These are phyloP conservation scores for Hydrotaea diabolus DNA, from an alignment of 2,888 invertebrate genomes.

Conservation along the genomic window DNA sequence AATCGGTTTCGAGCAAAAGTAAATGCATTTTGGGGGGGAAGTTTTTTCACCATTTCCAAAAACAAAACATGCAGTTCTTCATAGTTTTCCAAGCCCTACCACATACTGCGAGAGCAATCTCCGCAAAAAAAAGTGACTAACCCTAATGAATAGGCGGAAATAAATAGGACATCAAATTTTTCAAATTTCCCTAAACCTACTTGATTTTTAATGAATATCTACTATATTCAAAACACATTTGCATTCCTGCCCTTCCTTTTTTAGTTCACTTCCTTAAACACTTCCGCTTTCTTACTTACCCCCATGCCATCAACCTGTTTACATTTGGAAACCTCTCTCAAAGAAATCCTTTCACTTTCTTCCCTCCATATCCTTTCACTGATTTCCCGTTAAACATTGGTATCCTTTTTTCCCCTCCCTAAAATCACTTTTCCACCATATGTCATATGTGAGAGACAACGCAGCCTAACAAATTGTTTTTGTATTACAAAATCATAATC, in stretches of 20 bases:
- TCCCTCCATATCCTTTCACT: slow-evolving; percentile 11
- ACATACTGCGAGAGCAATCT: too few species aligned
- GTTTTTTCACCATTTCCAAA: too few species aligned
- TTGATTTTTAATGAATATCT: too few species aligned
- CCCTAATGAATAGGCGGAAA: too few species aligned
- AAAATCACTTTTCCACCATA: slow-evolving; percentile 42
- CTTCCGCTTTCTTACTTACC: slow-evolving; percentile 38
- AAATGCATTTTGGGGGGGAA: too few species aligned
- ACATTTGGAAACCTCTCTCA: slow-evolving; percentile 33
- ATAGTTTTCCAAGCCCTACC: too few species aligned
- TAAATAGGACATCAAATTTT: too few species aligned
- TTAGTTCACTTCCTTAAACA: not conserved
- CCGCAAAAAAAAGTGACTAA: too few species aligned
- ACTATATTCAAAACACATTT: not conserved
- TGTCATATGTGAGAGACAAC: not conserved
- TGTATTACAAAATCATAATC: not conserved
- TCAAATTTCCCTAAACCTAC: too few species aligned
- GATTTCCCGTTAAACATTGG: slow-evolving; percentile 30
- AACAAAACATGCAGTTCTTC: too few species aligned
- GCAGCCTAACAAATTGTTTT: slow-evolving; percentile 6
- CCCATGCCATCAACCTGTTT: slow-evolving; percentile 54
- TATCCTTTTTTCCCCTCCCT: not conserved
- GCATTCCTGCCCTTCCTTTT: slow-evolving; percentile 9
- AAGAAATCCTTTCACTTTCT: slow-evolving; percentile 60
- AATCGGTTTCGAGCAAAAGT: too few species aligned